These are phyloP conservation scores for Neofelis nebulosa DNA, from an alignment of 2,113 vertebrate species.

Conservation along the genomic window DNA sequence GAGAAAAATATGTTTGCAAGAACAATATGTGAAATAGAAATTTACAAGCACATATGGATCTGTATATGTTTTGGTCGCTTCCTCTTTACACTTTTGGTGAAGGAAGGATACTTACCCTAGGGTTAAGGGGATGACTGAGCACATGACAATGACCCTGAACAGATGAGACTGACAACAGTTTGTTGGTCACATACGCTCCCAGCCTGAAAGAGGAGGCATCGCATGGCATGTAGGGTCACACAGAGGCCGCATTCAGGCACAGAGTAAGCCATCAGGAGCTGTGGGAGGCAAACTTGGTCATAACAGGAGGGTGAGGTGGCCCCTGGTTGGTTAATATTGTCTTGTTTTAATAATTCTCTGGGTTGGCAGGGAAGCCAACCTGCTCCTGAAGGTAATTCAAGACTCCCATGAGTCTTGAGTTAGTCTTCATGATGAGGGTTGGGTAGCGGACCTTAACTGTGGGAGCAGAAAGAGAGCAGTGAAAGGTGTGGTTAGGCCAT, in stretches of 20 bases:
- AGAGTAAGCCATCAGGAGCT: not conserved
- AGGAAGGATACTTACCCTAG: not conserved
- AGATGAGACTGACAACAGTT: too few relatives aligned
- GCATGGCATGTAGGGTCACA: not conserved
- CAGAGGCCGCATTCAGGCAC: rapidly evolving
- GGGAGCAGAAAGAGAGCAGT: not conserved
- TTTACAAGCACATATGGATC: not conserved
- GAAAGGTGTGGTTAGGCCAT: not conserved
- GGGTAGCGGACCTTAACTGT: not conserved
- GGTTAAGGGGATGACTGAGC: rapidly evolving
- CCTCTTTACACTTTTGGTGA: not conserved
- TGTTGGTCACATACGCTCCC: not conserved
- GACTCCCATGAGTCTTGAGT: too few relatives aligned
- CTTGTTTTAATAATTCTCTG: not conserved
- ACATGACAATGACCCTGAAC: not conserved
- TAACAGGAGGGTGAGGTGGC: not conserved
- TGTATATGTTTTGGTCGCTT: not conserved
- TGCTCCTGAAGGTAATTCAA: too few relatives aligned
- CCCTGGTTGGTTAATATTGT: not conserved
- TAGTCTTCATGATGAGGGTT: rapidly evolving
- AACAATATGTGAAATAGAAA: not conserved
- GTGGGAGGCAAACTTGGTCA: rapidly evolving
- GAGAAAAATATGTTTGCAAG: not conserved
- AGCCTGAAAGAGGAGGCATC: not conserved
- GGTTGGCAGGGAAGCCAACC: not conserved